Percentiles rank a stretch among this genome's conserved stretches.
Conservation (phyloP, 2,888 invertebrate species). For the Andricus curvator region DNA sequence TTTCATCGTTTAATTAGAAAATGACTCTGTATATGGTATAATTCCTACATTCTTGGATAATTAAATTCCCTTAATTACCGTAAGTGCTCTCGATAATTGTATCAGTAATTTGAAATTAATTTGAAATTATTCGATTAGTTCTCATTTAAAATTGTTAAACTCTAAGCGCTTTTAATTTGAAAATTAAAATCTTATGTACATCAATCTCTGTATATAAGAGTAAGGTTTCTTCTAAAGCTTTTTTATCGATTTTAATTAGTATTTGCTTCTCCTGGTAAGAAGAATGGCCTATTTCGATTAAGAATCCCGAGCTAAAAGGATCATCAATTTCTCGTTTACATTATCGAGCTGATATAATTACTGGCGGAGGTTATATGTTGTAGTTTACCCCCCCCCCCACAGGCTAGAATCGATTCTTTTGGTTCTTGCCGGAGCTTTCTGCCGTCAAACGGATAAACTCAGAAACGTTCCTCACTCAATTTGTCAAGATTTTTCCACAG, state of each 20-base stretch:
- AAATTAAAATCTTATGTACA: not conserved
- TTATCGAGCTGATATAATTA: constrained; percentile 33
- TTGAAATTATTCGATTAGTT: too few species aligned
- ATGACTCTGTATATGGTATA: too few species aligned
- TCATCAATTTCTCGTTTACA: constrained; percentile 31
- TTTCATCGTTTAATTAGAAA: too few species aligned
- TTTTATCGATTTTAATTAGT: constrained; percentile 12
- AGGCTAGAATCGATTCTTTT: constrained; percentile 18
- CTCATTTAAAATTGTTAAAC: too few species aligned
- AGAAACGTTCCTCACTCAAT: constrained; percentile 20
- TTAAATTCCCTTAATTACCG: too few species aligned
- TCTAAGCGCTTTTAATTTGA: too few species aligned
- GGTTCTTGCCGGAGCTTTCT: constrained; percentile 16
- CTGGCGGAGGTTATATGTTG: constrained; percentile 5
- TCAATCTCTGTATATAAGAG: not conserved
- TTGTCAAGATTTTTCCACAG: constrained; percentile 27
- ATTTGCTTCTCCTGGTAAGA: not conserved
- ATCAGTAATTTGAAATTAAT: too few species aligned
- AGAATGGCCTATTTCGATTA: constrained; percentile 13
- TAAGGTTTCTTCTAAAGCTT: not conserved
- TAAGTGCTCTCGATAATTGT: too few species aligned
- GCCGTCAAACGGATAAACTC: constrained; percentile 10
- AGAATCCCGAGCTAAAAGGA: constrained; percentile 19
- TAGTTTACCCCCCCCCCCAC: not conserved
- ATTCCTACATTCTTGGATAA: too few species aligned